These are phyloP conservation scores for Naja naja DNA, from an alignment of 2,113 vertebrate genomes.

Conservation along the genomic window DNA sequence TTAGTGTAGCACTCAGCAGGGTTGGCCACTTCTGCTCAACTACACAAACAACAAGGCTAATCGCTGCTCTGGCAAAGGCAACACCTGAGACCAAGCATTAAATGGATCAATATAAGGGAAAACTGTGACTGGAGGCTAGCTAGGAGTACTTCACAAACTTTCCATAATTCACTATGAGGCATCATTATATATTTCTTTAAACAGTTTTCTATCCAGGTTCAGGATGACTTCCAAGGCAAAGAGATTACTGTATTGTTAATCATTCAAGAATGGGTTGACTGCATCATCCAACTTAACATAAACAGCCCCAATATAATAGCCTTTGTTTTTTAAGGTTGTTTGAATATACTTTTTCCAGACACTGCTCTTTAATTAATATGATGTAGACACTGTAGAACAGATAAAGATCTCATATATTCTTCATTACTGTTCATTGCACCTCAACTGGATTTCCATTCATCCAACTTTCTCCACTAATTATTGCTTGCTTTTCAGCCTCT, in stretches of 20 bases:
- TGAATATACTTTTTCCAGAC: not conserved
- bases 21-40: not conserved
- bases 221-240: not conserved
- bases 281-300: not conserved
- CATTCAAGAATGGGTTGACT: not conserved
- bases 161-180: not conserved
- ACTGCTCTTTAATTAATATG: not conserved
- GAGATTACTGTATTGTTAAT: not conserved
- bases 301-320: not conserved
- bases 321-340: not conserved
- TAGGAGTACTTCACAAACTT: not conserved
- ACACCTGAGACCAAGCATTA: not conserved
- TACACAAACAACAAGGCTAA: not conserved
- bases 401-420: not conserved
- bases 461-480: not conserved
- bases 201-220: not conserved
- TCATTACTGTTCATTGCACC: not conserved
- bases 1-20: slow-evolving; percentile 7
- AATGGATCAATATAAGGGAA: not conserved
- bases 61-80: not conserved
- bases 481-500: not conserved
- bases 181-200: not conserved
- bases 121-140: not conserved
- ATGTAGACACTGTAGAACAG: not conserved
- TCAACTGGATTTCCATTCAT: not conserved